phyloP scores from a whole-genome alignment of 2,113 vertebrate species.

The Macrotis lagotis region DNA sequence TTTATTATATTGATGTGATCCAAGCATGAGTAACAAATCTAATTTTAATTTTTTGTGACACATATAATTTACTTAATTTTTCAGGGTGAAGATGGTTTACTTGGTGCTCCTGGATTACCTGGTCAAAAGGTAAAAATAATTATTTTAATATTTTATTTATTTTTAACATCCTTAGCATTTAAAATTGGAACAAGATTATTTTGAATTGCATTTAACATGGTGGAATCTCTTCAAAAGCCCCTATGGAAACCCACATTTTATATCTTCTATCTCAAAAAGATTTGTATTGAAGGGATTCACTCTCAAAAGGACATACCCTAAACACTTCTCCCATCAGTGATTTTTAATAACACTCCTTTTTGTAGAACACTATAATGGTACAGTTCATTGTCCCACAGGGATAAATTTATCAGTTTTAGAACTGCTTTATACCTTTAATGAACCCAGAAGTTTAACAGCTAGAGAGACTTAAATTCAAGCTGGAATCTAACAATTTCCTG shows the following conservation, averaged over 20 bases:
- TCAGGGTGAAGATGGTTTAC: conserved; percentile 79
- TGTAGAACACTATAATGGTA: neutral
- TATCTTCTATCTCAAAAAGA: conserved; percentile 18
- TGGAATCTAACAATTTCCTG: neutral
- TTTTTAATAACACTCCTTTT: neutral
- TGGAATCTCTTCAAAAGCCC: neutral
- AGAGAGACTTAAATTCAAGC: neutral
- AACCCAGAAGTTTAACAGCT: neutral
- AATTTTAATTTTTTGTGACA: neutral
- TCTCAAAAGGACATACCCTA: neutral
- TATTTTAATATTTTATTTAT: conserved; percentile 44
- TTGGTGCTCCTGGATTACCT: conserved; percentile 72
- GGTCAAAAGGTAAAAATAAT: conserved; percentile 75
- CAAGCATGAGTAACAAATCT: neutral
- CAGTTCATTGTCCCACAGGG: neutral
- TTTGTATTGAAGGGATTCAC: neutral
- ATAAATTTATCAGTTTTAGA: neutral
- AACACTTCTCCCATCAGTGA: neutral
- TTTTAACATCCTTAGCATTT: neutral
- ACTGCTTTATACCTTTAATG: neutral
- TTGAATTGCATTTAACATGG: conserved; percentile 27
- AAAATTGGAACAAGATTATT: conserved; percentile 8
- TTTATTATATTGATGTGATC: neutral
- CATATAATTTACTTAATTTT: conserved; percentile 60
- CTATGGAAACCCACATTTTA: neutral